Conservation (phyloP, 2,888 invertebrate species). For the Drosophila suboccidentalis region DNA sequence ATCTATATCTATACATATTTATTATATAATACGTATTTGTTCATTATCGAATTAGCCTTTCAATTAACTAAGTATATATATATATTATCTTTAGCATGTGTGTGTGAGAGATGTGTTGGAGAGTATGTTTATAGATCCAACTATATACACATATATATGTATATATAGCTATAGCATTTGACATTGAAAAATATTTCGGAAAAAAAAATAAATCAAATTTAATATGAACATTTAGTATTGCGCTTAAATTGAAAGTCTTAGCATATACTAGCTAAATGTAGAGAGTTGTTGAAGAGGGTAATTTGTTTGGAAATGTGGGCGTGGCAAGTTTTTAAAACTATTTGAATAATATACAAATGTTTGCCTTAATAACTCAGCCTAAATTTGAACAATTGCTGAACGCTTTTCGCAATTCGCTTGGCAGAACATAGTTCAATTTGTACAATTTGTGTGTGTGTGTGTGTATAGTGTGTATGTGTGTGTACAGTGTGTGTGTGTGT, state of each 20-base stretch:
- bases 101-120: not conserved
- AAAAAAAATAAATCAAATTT: conserved; percentile 19
- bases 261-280: conserved; percentile 25
- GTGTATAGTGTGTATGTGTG: conserved; percentile 7
- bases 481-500: conserved; percentile 14
- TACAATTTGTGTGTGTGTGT: conserved; percentile 25
- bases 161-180: conserved; percentile 6
- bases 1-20: conserved; percentile 31
- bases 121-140: conserved; percentile 6
- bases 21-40: conserved; percentile 57
- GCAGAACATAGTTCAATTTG: conserved; percentile 18
- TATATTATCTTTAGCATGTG: conserved; percentile 35
- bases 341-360: conserved; percentile 30
- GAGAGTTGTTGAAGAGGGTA: not conserved
- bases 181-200: conserved; percentile 21
- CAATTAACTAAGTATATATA: conserved; percentile 53
- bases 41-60: conserved; percentile 59
- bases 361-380: conserved; percentile 1
- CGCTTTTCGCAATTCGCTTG: conserved; percentile 2
- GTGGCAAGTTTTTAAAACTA: conserved; percentile 16
- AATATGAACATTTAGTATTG: conserved; percentile 18
- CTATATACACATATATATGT: conserved; percentile 11
- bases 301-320: not conserved
- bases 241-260: conserved; percentile 8
- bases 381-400: conserved; percentile 2